Percentiles rank a stretch among this genome's conserved stretches.
Evolutionary conservation across 2,888 invertebrate species (phyloP).

Genomic region (Euphydryas editha): DNA sequence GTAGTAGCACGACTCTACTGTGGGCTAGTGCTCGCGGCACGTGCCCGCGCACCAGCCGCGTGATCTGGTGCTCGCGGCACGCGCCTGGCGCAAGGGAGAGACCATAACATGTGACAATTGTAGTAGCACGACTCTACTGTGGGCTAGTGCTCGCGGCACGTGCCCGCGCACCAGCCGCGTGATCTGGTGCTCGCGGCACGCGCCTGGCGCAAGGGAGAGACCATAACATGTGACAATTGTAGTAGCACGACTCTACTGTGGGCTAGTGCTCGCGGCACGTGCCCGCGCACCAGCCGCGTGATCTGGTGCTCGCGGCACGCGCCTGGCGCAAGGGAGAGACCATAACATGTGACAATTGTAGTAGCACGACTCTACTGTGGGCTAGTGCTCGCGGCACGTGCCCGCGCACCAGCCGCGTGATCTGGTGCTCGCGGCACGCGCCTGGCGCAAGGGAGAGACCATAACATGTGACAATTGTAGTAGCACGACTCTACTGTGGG

Average conservation of each 20-base stretch:
- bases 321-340: conserved; percentile 51
- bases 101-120: not conserved
- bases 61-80: conserved; percentile 87
- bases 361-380: too few relatives aligned
- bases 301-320: conserved; percentile 87
- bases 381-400: conserved; percentile 90
- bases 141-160: conserved; percentile 89
- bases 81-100: conserved; percentile 57
- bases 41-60: conserved; percentile 86
- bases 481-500: too few relatives aligned
- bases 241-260: too few relatives aligned
- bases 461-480: not conserved
- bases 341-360: not conserved
- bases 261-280: conserved; percentile 90
- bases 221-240: not conserved
- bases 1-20: too few relatives aligned
- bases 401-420: conserved; percentile 86
- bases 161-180: conserved; percentile 87
- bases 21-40: conserved; percentile 90
- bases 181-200: conserved; percentile 87
- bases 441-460: conserved; percentile 51
- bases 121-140: too few relatives aligned
- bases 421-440: conserved; percentile 86
- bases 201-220: conserved; percentile 55
- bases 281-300: conserved; percentile 86